Conservation (phyloP, 2,888 invertebrate species). For the Mythimna pallens region DNA sequence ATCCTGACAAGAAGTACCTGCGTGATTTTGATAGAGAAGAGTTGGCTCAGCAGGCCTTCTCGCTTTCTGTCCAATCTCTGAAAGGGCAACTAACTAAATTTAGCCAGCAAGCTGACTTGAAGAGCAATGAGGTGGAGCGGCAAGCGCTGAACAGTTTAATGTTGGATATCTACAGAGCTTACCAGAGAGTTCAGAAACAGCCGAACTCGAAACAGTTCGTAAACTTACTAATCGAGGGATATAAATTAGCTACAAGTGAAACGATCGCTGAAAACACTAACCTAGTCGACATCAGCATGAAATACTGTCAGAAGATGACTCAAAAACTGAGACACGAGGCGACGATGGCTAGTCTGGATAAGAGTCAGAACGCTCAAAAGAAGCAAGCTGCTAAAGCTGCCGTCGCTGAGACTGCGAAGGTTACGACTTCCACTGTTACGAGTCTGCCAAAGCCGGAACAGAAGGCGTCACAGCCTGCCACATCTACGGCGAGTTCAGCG, state of each 20-base stretch:
- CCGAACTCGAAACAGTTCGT: slow-evolving; percentile 91
- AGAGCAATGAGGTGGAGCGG: slow-evolving; percentile 86
- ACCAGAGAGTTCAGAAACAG: slow-evolving; percentile 93
- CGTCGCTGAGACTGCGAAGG: slow-evolving; percentile 72
- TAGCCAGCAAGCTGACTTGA: slow-evolving; percentile 85
- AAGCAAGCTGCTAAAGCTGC: slow-evolving; percentile 78
- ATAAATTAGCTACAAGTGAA: slow-evolving; percentile 92
- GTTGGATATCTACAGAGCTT: slow-evolving; percentile 92
- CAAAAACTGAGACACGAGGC: slow-evolving; percentile 90
- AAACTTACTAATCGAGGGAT: slow-evolving; percentile 93
- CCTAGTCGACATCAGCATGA: slow-evolving; percentile 92
- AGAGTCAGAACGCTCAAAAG: slow-evolving; percentile 81
- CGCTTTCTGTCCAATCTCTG: slow-evolving; percentile 93
- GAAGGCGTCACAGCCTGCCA: slow-evolving; percentile 54
- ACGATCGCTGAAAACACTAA: slow-evolving; percentile 91
- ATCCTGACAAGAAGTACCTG: slow-evolving; percentile 96
- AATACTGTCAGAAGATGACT: slow-evolving; percentile 92
- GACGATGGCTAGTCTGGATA: slow-evolving; percentile 81
- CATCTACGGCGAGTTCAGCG: slow-evolving; percentile 59
- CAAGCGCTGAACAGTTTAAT: slow-evolving; percentile 88
- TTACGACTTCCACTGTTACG: slow-evolving; percentile 53
- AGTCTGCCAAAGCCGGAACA: slow-evolving; percentile 74
- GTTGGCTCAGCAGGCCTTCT: slow-evolving; percentile 94
- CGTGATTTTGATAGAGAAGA: slow-evolving; percentile 96
- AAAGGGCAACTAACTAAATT: slow-evolving; percentile 91